Base-by-base conservation (phyloP, 2,113 vertebrate species). In the Rhynchomys soricoides region DNA sequence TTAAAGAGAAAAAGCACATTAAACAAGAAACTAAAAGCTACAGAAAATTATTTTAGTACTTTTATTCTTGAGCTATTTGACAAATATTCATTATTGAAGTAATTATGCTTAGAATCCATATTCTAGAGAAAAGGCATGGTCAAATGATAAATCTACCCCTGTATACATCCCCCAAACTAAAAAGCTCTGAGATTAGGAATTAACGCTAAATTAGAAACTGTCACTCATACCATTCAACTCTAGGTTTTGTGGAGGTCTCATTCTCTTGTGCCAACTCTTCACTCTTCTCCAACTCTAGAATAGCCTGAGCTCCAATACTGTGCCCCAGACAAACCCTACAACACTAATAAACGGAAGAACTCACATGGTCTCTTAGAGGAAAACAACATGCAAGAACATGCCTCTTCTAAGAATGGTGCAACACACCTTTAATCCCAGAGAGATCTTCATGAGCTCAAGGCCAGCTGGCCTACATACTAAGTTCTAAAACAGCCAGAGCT, bases 1-100 rank as follows among this genome's bases (percentile, higher is more conserved):
- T 74, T 97, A 97, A 93, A 98, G 48, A 98, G 97, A 92, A 96
- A 71, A 57, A 48, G 94, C 68, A 96, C 45, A 94, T 26, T 26
- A 96, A 26, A 17, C 43, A 96, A 93, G 62, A 96, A 64, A 21
- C 11, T 13, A 95, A 62, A 55, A 75, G 15, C 43, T 88, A n/a
- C 8, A 95, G n/a, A 86, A 89, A 95, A 96, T 74, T 74, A 94
- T 57, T 94, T 73, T 37, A 90, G 26, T 81, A 89, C 78, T 91
- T 96, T 94, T 21, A 48, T 4, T 93, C 96, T 70, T 96, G 68
- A 45, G 43, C 43, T 95, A 26, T 89, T 40, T 97, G 50, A 88
- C 94, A 57, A 97, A 94, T 89, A 24, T 10, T 91, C 21, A 94
- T 64, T 89, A 90, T 45, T 91, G 13, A 96, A 96, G 95, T 93